Base-by-base conservation (phyloP, 1,140 invertebrate genomes). In the Drosophila kohkoa region DNA sequence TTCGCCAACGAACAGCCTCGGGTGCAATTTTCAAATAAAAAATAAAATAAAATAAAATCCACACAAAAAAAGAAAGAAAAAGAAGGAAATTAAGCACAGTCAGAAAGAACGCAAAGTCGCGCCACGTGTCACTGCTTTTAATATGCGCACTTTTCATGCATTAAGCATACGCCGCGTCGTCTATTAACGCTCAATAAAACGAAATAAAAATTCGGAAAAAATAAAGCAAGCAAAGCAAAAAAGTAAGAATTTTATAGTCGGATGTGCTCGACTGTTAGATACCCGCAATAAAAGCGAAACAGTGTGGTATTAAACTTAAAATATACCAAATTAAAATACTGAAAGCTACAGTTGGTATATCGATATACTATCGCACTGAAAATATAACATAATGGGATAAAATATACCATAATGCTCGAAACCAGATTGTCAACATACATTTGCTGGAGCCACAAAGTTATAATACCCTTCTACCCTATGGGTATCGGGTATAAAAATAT, bases 141-240 rank as follows among this genome's bases (percentile, higher is more conserved):
- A 41, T 43, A 41, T 35, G 28, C 48, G 10, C 55, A 60, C 38
- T 63, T 41, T 8, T 45, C 20, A 7, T 35, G 65, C 57, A 68
- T 74, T 68, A 62, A 45, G 57, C 30, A 74, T 68, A 74, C 71
- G 65, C 57, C 28, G 62, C 54, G 63, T 41, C 3, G 41, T 16
- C 28, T 76, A 76, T 79, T 77, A 79, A 76, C 55, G 63, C 55
- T 8, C 46, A 68, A 46, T 46, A 30, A 63, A 55, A 78, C 38
- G 32, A 2, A 35, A 59, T 45, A 46, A 55, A 46, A 57, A 58
- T 63, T 48, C 8, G n/a, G 15, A 25, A 55, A 49, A 71, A 66
- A 3, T 20, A n/a, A 2, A 11, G 35, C 35, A 8, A 38, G 7
- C 6, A 43, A 35, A 3, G 5, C 35, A 35, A 58, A 30, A 41